Percentiles rank a stretch among this genome's conserved stretches.
Evolutionary conservation across 2,888 invertebrate species (phyloP).

Genomic region (Mechanitis messenoides): DNA sequence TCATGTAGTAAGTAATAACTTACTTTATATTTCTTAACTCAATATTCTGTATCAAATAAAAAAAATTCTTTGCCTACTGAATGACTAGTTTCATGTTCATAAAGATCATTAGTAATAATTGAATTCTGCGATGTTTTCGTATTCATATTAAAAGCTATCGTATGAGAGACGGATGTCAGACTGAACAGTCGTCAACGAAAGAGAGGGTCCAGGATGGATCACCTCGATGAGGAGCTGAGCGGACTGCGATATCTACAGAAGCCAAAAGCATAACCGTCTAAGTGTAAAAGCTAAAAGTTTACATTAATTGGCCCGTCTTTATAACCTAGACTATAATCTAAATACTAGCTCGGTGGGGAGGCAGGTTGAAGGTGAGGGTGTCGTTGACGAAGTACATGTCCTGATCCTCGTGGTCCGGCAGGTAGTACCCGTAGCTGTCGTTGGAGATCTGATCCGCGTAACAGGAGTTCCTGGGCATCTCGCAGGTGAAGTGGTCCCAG

Average conservation of each 20-base stretch:
- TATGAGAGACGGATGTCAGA: neutral
- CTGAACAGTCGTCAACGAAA: neutral
- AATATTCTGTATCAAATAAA: too few relatives aligned
- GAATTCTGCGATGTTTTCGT: neutral
- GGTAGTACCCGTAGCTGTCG: slow-evolving; percentile 68
- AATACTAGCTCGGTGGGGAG: slow-evolving; percentile 70
- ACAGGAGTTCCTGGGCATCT: slow-evolving; percentile 47
- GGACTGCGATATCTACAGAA: neutral
- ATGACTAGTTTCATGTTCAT: too few relatives aligned
- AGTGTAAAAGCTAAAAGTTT: slow-evolving; percentile 59
- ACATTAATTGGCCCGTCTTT: slow-evolving; percentile 30
- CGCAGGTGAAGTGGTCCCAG: slow-evolving; percentile 57
- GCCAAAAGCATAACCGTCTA: slow-evolving; percentile 34
- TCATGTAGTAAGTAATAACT: too few relatives aligned
- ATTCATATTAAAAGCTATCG: too few relatives aligned
- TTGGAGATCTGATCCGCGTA: slow-evolving; percentile 55
- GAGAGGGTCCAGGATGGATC: too few relatives aligned
- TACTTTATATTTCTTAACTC: too few relatives aligned
- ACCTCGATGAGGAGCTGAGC: neutral
- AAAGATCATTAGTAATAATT: neutral
- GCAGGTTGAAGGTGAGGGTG: slow-evolving; percentile 65
- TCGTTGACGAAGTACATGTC: slow-evolving; percentile 65
- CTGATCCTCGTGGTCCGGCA: slow-evolving; percentile 63
- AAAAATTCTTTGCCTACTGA: too few relatives aligned
- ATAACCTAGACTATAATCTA: slow-evolving; percentile 59